Percentiles rank a stretch among this genome's conserved stretches.
Conservation (phyloP, 2,888 invertebrate species). For the Drosophila subquinaria region DNA sequence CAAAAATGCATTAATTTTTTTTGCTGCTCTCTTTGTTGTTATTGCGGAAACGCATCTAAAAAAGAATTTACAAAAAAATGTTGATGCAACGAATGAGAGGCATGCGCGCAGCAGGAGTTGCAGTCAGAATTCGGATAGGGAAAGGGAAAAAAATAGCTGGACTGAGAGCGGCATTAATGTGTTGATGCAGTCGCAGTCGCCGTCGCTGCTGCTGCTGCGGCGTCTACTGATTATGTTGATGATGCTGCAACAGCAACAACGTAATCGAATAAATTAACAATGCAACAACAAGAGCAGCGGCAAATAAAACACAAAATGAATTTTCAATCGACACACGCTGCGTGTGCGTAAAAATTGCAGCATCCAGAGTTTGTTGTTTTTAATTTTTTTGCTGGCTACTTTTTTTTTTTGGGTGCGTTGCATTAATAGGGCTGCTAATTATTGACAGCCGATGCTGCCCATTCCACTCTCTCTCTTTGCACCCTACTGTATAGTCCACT, state of each 20-base stretch:
- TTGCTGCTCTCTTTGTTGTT: slow-evolving; percentile 14
- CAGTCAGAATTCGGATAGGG: neutral
- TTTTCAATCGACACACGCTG: slow-evolving; percentile 51
- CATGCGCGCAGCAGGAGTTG: slow-evolving; percentile 52
- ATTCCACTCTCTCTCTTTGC: slow-evolving; percentile 1
- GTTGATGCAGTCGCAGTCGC: slow-evolving; percentile 35
- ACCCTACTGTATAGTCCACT: neutral
- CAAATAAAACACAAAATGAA: slow-evolving; percentile 28
- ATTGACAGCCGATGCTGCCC: slow-evolving; percentile 56
- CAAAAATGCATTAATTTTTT: slow-evolving; percentile 41
- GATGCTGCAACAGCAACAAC: slow-evolving; percentile 56
- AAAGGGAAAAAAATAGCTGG: neutral
- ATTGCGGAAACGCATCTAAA: slow-evolving; percentile 66
- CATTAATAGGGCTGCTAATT: slow-evolving; percentile 78
- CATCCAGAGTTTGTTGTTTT: slow-evolving; percentile 2
- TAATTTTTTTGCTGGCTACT: neutral
- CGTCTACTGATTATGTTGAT: slow-evolving; percentile 68
- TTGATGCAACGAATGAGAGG: slow-evolving; percentile 44
- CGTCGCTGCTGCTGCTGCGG: slow-evolving; percentile 32
- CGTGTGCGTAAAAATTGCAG: slow-evolving; percentile 49
- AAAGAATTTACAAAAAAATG: slow-evolving; percentile 46
- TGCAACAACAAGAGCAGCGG: slow-evolving; percentile 20
- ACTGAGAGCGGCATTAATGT: slow-evolving; percentile 14
- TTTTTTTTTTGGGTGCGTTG: slow-evolving; percentile 7
- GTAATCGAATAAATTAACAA: slow-evolving; percentile 70